These are phyloP conservation scores for Shinisaurus crocodilurus DNA, from an alignment of 2,113 vertebrate genomes.

Conservation along the genomic window DNA sequence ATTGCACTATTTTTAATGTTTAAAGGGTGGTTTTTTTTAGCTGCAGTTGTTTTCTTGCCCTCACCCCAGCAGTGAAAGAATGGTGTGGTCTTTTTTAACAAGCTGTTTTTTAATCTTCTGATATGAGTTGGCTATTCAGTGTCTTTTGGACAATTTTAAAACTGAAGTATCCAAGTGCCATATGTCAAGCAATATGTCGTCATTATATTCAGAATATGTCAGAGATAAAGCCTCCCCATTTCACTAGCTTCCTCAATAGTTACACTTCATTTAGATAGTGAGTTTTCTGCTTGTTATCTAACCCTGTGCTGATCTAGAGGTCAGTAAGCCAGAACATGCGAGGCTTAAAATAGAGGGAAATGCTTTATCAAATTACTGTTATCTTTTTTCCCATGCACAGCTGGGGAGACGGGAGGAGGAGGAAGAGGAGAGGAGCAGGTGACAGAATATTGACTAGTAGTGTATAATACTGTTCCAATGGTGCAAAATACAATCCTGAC, in stretches of 20 bases:
- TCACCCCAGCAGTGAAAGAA: constrained; percentile 43
- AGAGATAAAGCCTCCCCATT: constrained; percentile 63
- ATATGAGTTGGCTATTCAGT: constrained; percentile 36
- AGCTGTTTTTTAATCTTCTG: constrained; percentile 57
- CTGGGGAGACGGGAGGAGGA: constrained; percentile 23
- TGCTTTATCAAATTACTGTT: constrained; percentile 59
- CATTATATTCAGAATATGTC: constrained; percentile 64
- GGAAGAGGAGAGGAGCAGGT: constrained; percentile 35
- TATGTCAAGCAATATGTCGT: constrained; percentile 55
- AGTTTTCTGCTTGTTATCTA: constrained; percentile 67
- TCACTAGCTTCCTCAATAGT: constrained; percentile 50
- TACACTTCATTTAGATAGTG: constrained; percentile 70
- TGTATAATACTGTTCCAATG: constrained; percentile 13
- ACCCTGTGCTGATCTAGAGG: constrained; percentile 63
- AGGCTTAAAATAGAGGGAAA: constrained; percentile 67
- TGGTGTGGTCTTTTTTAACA: constrained; percentile 36
- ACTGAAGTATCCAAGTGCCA: constrained; percentile 46
- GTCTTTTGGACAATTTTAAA: constrained; percentile 53
- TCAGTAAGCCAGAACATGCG: constrained; percentile 63
- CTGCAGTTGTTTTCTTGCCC: not conserved
- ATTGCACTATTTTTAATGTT: constrained; percentile 43
- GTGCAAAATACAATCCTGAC: not conserved
- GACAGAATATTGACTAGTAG: constrained; percentile 23
- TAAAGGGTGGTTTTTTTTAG: not conserved
- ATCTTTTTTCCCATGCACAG: constrained; percentile 45